phyloP scores from a whole-genome alignment of 1,140 invertebrate species.

The Aphis gossypii region DNA sequence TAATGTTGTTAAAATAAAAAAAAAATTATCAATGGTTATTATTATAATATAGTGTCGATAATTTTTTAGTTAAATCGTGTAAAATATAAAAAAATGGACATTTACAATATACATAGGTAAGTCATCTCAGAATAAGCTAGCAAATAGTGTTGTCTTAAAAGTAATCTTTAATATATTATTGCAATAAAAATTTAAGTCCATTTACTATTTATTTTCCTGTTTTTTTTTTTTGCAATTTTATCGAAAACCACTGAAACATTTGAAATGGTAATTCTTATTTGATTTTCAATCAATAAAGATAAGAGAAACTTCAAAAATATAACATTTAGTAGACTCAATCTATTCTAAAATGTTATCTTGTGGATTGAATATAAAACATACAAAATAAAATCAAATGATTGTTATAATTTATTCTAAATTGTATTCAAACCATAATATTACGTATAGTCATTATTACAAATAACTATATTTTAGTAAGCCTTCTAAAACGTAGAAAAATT shows the following conservation, averaged over 20 bases:
- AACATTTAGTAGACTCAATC: not conserved
- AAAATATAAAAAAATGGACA: not conserved
- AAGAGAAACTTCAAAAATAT: not conserved
- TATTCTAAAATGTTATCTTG: not conserved
- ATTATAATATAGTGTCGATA: not conserved
- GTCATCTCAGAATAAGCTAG: not conserved
- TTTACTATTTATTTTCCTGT: not conserved
- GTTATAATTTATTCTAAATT: not conserved
- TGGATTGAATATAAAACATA: not conserved
- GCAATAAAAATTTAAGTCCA: not conserved
- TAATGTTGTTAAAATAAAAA: not conserved
- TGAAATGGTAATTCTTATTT: not conserved
- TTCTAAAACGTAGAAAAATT: not conserved
- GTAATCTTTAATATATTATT: not conserved
- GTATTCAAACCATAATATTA: not conserved
- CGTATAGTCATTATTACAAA: not conserved
- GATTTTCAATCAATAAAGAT: not conserved
- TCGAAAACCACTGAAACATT: not conserved
- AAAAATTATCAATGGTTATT: not conserved
- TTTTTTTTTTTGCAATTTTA: not conserved
- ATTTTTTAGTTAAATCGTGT: not conserved
- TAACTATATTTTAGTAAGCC: not conserved
- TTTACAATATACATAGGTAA: not conserved
- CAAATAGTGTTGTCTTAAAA: not conserved
- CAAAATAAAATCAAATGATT: not conserved